A percentile compares a stretch with the other conserved stretches of the same genome.
These are phyloP conservation scores for Pipistrellus kuhlii DNA, from an alignment of 2,797 vertebrate genomes.

Conservation along the genomic window DNA sequence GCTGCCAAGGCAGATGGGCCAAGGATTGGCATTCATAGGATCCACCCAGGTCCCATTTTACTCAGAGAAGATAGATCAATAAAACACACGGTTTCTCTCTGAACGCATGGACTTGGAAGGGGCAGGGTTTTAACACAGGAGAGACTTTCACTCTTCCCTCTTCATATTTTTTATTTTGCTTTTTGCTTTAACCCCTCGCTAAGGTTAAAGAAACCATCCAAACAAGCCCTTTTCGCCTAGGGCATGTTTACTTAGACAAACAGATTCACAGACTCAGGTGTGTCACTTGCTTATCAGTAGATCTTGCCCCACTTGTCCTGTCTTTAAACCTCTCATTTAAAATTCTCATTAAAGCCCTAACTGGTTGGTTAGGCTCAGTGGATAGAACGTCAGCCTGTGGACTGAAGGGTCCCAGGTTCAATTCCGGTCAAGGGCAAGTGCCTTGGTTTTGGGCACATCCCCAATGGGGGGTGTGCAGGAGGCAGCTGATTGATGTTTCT, in stretches of 20 bases:
- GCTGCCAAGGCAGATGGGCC: neutral
- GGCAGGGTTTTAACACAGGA: neutral
- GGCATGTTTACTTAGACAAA: neutral
- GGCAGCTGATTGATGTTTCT: no score
- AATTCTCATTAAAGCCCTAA: neutral
- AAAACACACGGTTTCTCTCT: neutral
- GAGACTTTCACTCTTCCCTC: neutral
- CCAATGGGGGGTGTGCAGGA: no score
- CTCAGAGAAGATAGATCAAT: neutral
- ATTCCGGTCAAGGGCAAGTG: no score
- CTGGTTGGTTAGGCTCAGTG: no score
- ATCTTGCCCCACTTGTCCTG: neutral
- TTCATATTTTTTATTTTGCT: conserved; percentile 51
- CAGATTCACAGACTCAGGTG: neutral
- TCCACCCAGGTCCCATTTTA: neutral
- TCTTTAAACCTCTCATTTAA: conserved; percentile 29
- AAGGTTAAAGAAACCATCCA: neutral
- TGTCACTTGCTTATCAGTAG: neutral
- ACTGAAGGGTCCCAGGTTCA: no score
- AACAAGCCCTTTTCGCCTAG: neutral
- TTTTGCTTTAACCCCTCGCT: neutral
- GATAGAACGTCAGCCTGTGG: no score
- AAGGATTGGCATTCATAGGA: neutral
- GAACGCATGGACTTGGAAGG: conserved; percentile 30
- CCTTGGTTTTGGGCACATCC: no score